Evolutionary conservation across 2,888 invertebrate species (phyloP), one percentile per base, ranked within the genome.

Genomic region (Drosophila quinaria): DNA sequence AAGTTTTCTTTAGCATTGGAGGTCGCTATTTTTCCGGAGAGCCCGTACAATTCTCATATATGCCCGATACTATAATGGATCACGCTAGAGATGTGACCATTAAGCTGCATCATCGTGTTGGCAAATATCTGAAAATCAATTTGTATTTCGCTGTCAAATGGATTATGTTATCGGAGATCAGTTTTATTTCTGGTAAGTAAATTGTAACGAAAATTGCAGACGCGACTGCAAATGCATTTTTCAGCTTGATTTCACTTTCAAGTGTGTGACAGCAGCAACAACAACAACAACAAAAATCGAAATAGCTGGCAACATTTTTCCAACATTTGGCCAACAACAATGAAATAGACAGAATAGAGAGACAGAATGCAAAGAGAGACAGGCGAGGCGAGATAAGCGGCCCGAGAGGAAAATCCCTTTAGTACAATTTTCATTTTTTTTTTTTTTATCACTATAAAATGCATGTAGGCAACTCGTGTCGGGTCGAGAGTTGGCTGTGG

Each of bases 81-180:
- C 95, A 95, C 90, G 96, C 97, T 19, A 94, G 97, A 52, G 96
- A 96, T 92, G 96, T 97, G 73, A 95, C 95, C 84, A 95, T 97
- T 83, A 95, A 96, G 88, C 94, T 97, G 67, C 95, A 96, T 89
- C 94, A 96, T 88, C 94, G 96, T 35, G 94, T 96, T 46, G 97
- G 96, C 60, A 94, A 94, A 85, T 97, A 95, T 92, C 93, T 97
- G 74, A 96, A 96, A 93, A 93, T 96, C 89, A 95, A 96, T 90
- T 94, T 97, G 58, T 96, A 96, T 92, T 97, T 97, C 92, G 96
- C 96, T 70, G 94, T 96, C 54, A 94, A 95, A 88, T 97, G 97
- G 97, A 95, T 97, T 90, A 95, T 97, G 94, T 94, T 97, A 90
- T 97, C 97, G 91, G 97, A 97, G 93, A 95, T 97, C 77, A 95